These are phyloP conservation scores for Epistrophe eligans DNA, from an alignment of 2,888 invertebrate species.

Conservation along the genomic window DNA sequence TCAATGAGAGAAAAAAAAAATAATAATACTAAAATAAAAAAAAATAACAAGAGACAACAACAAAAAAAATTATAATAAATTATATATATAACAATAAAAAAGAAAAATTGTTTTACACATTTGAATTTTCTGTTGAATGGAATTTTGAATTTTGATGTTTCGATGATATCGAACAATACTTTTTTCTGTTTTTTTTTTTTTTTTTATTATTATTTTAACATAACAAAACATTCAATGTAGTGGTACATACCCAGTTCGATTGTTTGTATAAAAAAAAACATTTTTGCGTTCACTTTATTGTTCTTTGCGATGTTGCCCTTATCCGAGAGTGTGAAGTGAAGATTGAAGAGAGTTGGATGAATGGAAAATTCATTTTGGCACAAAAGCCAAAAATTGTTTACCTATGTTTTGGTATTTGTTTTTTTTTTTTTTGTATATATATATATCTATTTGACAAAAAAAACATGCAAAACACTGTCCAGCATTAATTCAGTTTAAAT, in stretches of 20 bases:
- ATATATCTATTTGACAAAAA: neutral
- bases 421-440: conserved; percentile 3
- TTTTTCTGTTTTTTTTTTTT: conserved; percentile 25
- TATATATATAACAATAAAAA: conserved; percentile 32
- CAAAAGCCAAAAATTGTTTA: conserved; percentile 2
- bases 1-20: conserved; percentile 48
- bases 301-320: conserved; percentile 14
- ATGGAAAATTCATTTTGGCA: conserved; percentile 25
- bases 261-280: conserved; percentile 23
- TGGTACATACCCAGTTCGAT: conserved; percentile 73
- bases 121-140: conserved; percentile 43
- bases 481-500: conserved; percentile 19
- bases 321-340: conserved; percentile 33
- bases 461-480: conserved; percentile 49
- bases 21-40: conserved; percentile 17
- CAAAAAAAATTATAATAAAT: conserved; percentile 31
- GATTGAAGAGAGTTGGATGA: conserved; percentile 10
- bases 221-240: conserved; percentile 72
- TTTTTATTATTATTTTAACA: conserved; percentile 47
- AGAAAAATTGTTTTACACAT: conserved; percentile 36
- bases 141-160: conserved; percentile 69
- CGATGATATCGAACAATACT: conserved; percentile 35
- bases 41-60: conserved; percentile 37
- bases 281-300: conserved; percentile 27
- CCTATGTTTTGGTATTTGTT: conserved; percentile 5